Evolutionary conservation across 2,888 invertebrate species (phyloP).

Genomic region (Nymphalis urticae): DNA sequence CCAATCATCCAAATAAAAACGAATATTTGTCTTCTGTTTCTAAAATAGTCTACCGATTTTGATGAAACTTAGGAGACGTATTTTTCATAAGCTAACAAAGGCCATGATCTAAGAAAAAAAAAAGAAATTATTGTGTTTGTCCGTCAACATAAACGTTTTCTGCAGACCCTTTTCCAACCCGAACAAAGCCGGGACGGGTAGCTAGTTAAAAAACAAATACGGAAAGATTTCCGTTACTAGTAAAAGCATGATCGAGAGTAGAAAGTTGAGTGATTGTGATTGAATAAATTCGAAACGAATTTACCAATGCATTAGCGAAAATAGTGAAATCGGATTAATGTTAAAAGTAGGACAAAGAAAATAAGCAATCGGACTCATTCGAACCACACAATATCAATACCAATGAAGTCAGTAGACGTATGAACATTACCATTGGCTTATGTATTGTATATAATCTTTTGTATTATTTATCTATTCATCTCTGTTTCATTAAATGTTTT

Average conservation of each 20-base stretch:
- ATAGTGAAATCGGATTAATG: constrained; percentile 42
- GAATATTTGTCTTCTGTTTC: too few species aligned
- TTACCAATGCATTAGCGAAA: constrained; percentile 47
- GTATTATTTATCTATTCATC: constrained; percentile 26
- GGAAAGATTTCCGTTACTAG: constrained; percentile 49
- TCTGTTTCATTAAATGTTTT: constrained; percentile 26
- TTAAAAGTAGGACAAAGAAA: constrained; percentile 18
- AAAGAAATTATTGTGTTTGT: too few species aligned
- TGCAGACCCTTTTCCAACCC: too few species aligned
- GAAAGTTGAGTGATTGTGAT: constrained; percentile 54
- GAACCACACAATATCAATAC: not conserved
- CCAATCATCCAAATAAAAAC: too few species aligned
- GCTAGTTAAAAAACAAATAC: not conserved
- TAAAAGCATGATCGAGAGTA: constrained; percentile 56
- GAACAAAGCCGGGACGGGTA: too few species aligned
- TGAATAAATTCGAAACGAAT: constrained; percentile 42
- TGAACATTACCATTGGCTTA: not conserved
- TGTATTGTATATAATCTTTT: not conserved
- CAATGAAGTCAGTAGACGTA: constrained; percentile 1
- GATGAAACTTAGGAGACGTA: too few species aligned
- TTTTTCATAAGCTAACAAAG: too few species aligned
- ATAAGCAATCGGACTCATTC: constrained; percentile 12
- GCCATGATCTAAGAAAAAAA: too few species aligned
- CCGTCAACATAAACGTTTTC: too few species aligned
- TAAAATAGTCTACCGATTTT: too few species aligned